A percentile compares a stretch with the other conserved stretches of the same genome.
Evolutionary conservation across 2,113 vertebrate genomes (phyloP).

Genomic region (Prolemur simus): DNA sequence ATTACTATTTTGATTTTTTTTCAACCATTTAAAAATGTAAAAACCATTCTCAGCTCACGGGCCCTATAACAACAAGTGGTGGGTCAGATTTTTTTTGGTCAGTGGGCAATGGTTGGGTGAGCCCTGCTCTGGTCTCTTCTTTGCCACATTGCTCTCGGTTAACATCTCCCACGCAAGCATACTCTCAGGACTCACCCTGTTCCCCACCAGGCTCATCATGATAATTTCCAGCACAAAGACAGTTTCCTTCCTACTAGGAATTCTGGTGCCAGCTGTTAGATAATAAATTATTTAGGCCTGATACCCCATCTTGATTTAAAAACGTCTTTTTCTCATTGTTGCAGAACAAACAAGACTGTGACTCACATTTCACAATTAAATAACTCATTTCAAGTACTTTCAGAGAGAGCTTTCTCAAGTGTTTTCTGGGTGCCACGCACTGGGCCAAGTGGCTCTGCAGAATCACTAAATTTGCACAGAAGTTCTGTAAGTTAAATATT

Average conservation of each 20-base stretch:
- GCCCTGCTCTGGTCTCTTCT: background rate
- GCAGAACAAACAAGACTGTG: background rate
- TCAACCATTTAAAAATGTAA: background rate
- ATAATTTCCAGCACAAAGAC: background rate
- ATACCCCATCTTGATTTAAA: background rate
- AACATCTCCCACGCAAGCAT: no score
- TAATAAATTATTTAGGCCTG: constrained; percentile 34
- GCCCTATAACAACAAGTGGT: background rate
- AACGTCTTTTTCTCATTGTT: background rate
- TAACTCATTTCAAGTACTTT: background rate
- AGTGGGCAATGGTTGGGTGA: background rate
- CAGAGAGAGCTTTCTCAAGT: background rate
- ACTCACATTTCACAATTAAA: background rate
- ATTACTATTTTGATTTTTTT: background rate
- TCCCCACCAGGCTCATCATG: background rate
- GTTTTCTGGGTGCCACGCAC: background rate
- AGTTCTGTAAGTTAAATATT: background rate
- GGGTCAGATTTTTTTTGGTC: background rate
- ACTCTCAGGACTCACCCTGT: background rate
- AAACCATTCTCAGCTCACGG: background rate
- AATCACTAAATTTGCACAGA: background rate
- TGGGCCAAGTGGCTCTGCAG: background rate
- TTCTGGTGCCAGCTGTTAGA: background rate
- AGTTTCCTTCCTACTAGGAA: background rate
- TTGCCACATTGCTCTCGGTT: background rate